A percentile compares a stretch with the other conserved stretches of the same genome.
Conservation (phyloP, 2,797 vertebrate species). For the Spinus pinus region DNA sequence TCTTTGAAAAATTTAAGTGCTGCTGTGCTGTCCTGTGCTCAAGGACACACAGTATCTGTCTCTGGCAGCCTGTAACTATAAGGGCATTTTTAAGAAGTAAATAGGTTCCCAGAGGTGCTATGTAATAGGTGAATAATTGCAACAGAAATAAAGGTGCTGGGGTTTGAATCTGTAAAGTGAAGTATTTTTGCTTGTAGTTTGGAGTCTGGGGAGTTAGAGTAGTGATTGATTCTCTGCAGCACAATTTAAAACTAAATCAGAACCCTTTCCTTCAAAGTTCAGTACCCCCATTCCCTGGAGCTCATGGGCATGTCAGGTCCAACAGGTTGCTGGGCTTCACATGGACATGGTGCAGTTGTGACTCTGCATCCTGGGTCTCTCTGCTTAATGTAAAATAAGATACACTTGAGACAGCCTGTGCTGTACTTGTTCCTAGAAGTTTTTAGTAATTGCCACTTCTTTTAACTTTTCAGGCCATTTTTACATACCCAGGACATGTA, state of each 20-base stretch:
- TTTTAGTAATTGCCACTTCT: background rate
- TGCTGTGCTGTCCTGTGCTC: background rate
- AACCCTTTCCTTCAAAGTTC: background rate
- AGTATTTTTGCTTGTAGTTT: background rate
- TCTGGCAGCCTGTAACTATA: background rate
- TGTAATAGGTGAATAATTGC: background rate
- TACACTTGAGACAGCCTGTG: background rate
- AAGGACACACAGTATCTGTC: background rate
- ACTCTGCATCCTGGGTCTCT: background rate
- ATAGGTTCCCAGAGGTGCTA: background rate
- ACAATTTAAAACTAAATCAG: background rate
- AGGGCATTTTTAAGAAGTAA: background rate
- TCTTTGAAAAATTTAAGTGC: background rate
- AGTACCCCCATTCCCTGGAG: background rate
- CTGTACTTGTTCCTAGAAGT: background rate
- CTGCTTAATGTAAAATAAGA: background rate
- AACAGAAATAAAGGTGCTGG: background rate
- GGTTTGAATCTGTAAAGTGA: background rate
- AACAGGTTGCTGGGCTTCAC: background rate
- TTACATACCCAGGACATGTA: constrained; percentile 97
- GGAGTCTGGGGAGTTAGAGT: background rate
- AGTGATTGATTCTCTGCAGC: background rate
- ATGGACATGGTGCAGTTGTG: background rate
- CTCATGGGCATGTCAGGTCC: background rate
- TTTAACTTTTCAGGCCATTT: constrained; percentile 87